phyloP scores from a whole-genome alignment of 2,113 vertebrate genomes.

The Syngnathus floridae region DNA sequence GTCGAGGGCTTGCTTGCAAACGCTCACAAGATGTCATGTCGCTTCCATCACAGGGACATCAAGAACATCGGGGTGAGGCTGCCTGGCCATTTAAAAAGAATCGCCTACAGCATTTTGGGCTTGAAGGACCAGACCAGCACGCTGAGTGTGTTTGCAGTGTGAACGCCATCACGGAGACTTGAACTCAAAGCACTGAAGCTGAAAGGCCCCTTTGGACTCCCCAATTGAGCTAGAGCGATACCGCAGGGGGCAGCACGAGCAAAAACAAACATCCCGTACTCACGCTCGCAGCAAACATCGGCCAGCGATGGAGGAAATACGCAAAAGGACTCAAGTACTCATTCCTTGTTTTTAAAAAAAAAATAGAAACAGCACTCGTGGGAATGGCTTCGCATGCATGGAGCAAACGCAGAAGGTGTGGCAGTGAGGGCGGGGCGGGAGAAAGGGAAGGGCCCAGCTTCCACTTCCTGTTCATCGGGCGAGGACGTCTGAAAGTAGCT shows the following conservation, averaged over 20 bases:
- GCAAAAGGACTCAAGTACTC: conserved; percentile 48
- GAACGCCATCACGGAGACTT: conserved; percentile 36
- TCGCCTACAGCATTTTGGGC: conserved; percentile 88
- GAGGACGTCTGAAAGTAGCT: conserved; percentile 39
- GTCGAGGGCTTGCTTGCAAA: too few relatives aligned
- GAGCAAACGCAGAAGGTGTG: conserved; percentile 30
- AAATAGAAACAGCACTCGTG: conserved; percentile 13
- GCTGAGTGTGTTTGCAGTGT: conserved; percentile 78
- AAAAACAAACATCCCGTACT: conserved; percentile 38
- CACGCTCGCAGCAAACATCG: conserved; percentile 36
- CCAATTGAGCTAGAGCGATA: conserved; percentile 42
- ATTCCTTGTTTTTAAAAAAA: too few relatives aligned
- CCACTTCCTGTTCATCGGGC: conserved; percentile 34
- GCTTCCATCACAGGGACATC: conserved; percentile 76
- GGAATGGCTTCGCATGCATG: conserved; percentile 20
- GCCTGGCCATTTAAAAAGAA: conserved; percentile 91
- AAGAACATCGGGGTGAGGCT: conserved; percentile 86
- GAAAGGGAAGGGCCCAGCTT: conserved; percentile 12
- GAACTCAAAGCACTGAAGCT: conserved; percentile 40
- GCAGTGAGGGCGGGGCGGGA: conserved; percentile 2
- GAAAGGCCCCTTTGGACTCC: conserved; percentile 50
- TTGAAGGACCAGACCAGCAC: conserved; percentile 87
- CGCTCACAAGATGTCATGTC: background rate
- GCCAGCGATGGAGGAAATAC: conserved; percentile 46
- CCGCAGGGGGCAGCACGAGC: conserved; percentile 43